Conservation (phyloP, 2,113 vertebrate species). For the Tupaia chinensis region DNA sequence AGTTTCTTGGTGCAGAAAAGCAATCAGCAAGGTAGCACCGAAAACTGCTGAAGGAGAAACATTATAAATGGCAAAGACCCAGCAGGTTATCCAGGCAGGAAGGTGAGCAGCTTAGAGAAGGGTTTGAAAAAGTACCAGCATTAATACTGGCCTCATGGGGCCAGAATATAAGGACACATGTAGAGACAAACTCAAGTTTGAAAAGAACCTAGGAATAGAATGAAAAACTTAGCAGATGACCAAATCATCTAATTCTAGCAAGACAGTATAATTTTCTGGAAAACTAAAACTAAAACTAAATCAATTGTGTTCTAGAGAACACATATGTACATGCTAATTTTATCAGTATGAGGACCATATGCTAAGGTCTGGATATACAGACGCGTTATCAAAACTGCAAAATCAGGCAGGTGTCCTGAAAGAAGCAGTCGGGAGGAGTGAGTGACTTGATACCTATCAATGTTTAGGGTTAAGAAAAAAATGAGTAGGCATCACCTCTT, state of each 20-base stretch:
- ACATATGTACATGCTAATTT: background rate
- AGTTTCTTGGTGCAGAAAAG: conserved; percentile 54
- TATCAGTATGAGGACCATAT: too few species aligned
- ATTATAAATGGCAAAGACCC: conserved; percentile 61
- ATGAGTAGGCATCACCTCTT: background rate
- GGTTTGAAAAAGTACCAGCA: background rate
- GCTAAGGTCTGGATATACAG: background rate
- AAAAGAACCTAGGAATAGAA: background rate
- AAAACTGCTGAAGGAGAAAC: conserved; percentile 68
- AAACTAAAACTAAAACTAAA: background rate
- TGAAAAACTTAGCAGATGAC: background rate
- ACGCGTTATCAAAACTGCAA: background rate
- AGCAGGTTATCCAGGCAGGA: conserved; percentile 62
- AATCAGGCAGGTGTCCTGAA: fast-evolving
- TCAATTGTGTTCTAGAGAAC: background rate
- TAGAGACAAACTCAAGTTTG: background rate
- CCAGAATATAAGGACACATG: background rate
- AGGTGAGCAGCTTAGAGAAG: conserved; percentile 59
- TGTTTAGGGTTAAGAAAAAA: background rate
- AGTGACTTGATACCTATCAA: background rate
- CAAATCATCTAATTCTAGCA: background rate
- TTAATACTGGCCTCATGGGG: background rate
- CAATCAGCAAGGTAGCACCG: background rate
- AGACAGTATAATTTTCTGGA: background rate
- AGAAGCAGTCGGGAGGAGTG: fast-evolving